These are phyloP conservation scores for Euplagia quadripunctaria DNA, from an alignment of 2,888 invertebrate species.

Conservation along the genomic window DNA sequence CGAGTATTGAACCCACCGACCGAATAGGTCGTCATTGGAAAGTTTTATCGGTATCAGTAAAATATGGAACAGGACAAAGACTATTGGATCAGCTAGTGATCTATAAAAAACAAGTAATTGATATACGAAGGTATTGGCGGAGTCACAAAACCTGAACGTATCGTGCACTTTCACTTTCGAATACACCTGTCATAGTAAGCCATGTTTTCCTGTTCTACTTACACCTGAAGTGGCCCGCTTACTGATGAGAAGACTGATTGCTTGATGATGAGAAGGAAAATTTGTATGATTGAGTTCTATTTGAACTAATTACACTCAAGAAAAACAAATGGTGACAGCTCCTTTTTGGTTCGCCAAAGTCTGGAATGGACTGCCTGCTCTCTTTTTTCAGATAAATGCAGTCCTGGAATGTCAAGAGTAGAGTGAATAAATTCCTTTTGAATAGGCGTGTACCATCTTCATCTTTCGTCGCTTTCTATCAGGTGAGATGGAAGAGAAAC, in stretches of 20 bases:
- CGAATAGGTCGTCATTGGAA: too few species aligned
- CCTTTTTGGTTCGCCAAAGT: too few species aligned
- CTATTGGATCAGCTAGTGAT: neutral
- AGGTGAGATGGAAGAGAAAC: too few species aligned
- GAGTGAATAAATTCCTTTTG: too few species aligned
- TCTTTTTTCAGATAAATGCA: too few species aligned
- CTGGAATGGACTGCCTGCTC: too few species aligned
- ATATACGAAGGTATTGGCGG: slow-evolving; percentile 24
- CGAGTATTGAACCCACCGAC: too few species aligned
- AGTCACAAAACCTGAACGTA: slow-evolving; percentile 29
- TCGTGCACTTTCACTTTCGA: slow-evolving; percentile 43
- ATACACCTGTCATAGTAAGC: slow-evolving; percentile 34
- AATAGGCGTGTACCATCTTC: too few species aligned
- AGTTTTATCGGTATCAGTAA: too few species aligned
- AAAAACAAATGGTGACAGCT: too few species aligned
- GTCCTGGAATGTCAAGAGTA: too few species aligned
- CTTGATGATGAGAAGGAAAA: neutral
- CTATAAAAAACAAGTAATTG: slow-evolving; percentile 20
- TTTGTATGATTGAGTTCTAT: neutral
- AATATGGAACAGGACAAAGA: neutral
- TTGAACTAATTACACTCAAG: neutral
- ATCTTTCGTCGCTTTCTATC: too few species aligned
- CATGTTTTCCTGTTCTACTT: slow-evolving; percentile 43
- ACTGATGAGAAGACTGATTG: neutral
- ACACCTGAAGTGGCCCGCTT: slow-evolving; percentile 10